Evolutionary conservation across 2,888 invertebrate species (phyloP), one percentile per base, ranked within the genome.

Genomic region (Calameuta pallipes): DNA sequence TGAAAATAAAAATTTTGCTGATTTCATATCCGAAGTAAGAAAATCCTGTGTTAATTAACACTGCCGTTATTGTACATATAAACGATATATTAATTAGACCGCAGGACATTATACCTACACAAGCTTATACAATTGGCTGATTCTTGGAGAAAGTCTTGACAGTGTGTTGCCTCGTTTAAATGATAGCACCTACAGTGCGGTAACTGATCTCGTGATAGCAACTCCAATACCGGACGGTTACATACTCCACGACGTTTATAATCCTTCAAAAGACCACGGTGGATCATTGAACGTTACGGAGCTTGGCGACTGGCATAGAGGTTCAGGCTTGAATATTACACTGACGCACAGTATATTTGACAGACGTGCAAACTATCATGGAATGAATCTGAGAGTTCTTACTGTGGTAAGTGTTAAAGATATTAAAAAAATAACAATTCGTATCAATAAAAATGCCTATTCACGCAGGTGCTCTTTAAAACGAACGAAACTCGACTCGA

Each of bases 101-200:
- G 83, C 87, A 6, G 81, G 81, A 37, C 77, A 83, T 75, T 80
- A 85, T 56, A 82, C 87, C 76, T 88, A 87, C 80, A 85, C 84
- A 13, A 85, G 85, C 9, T 84, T 86, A 31, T 86, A 89, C 79
- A 82, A 82, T 56, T 89, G 89, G 89, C 77, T 89, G 41, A 81
- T 88, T 34, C 33, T 88, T n/a, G 88, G 83, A 30, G 82, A 83
- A 37, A 82, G 81, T 76, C 81, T 87, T 11, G 80, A 83, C 37
- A 79, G 81, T 6, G 83, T 80, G 11, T 74, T 82, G 41, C 33
- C 76, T 4, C 36, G 83, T 15, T 77, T 89, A 31, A 84, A 88
- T 76, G 89, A 89, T 30, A 84, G 78, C 3, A 81, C 87, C 23
- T 88, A 84, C 74, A 85, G 84, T 74, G 80, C 86, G 41, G 82